These are phyloP conservation scores for Nephrocerus scutellatus DNA, from an alignment of 2,888 invertebrate species.

Conservation along the genomic window DNA sequence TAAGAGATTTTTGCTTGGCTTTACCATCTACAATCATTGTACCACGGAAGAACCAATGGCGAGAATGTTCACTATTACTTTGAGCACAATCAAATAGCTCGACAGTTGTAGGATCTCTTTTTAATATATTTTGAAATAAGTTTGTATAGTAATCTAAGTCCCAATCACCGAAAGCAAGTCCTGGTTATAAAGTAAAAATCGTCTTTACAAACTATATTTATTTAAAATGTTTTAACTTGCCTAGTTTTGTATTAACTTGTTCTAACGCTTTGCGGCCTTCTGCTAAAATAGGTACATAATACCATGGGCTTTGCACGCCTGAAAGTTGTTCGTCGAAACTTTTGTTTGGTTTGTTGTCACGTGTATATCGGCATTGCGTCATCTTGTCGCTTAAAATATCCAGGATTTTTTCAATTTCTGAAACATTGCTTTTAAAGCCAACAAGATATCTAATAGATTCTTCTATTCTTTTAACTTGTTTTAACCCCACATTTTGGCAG, in stretches of 20 bases:
- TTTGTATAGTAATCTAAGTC: conserved; percentile 86
- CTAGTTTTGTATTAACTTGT: conserved; percentile 68
- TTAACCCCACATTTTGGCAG: conserved; percentile 74
- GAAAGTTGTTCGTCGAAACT: conserved; percentile 63
- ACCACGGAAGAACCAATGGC: conserved; percentile 99
- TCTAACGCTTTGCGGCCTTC: conserved; percentile 73
- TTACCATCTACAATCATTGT: conserved; percentile 76
- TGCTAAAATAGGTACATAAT: conserved; percentile 72
- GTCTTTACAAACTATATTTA: neutral
- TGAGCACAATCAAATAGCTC: conserved; percentile 98
- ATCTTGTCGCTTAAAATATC: conserved; percentile 78
- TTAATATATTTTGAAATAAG: conserved; percentile 72
- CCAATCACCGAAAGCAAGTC: conserved; percentile 88
- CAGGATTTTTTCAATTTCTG: conserved; percentile 42
- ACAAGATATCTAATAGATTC: conserved; percentile 70
- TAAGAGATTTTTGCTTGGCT: conserved; percentile 70
- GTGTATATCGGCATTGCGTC: conserved; percentile 82
- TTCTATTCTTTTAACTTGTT: conserved; percentile 72
- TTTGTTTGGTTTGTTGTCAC: conserved; percentile 55
- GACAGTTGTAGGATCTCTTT: conserved; percentile 92
- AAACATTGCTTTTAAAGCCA: conserved; percentile 38
- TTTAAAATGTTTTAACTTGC: conserved; percentile 39
- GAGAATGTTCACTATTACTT: conserved; percentile 95
- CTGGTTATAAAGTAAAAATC: conserved; percentile 42
- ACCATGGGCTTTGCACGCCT: conserved; percentile 67